Percentiles rank a stretch among this genome's conserved stretches.
Conservation (phyloP, 2,888 invertebrate species). For the Trissonchulus latispiculum region DNA sequence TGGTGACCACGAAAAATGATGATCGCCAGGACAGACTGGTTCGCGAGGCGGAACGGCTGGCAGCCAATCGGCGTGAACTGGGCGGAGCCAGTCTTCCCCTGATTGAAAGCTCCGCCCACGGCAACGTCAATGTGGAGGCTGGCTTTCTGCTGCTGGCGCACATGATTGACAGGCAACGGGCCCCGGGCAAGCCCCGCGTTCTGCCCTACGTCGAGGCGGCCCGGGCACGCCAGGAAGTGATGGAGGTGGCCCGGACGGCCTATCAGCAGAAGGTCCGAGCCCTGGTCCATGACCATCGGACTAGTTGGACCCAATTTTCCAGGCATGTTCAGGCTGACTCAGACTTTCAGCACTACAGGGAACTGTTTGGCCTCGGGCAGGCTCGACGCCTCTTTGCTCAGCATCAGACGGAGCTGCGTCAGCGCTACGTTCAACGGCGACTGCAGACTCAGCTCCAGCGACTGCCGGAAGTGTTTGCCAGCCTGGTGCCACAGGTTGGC, state of each 20-base stretch:
- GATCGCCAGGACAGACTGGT: slow-evolving; percentile 69
- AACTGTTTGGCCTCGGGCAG: slow-evolving; percentile 74
- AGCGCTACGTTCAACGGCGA: slow-evolving; percentile 65
- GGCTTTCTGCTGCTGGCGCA: slow-evolving; percentile 77
- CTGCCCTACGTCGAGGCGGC: slow-evolving; percentile 6
- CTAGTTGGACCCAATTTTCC: slow-evolving; percentile 68
- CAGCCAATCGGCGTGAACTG: slow-evolving; percentile 79
- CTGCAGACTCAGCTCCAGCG: slow-evolving; percentile 66
- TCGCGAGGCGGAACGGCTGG: slow-evolving; percentile 75
- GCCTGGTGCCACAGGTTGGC: slow-evolving; percentile 64
- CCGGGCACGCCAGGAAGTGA: slow-evolving; percentile 56
- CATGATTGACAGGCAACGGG: slow-evolving; percentile 59
- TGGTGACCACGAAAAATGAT: slow-evolving; percentile 92
- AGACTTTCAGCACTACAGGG: slow-evolving; percentile 72
- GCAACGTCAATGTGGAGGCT: slow-evolving; percentile 87
- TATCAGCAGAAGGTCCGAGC: slow-evolving; percentile 73
- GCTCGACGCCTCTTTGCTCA: slow-evolving; percentile 66
- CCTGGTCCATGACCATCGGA: slow-evolving; percentile 58
- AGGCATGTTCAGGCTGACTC: slow-evolving; percentile 74
- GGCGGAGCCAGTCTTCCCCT: slow-evolving; percentile 62
- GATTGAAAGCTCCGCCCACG: slow-evolving; percentile 87
- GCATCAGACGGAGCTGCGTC: slow-evolving; percentile 67
- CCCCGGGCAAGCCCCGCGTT: slow-evolving; percentile 19
- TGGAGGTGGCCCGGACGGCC: slow-evolving; percentile 80
- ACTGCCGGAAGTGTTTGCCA: slow-evolving; percentile 64